Evolutionary conservation across 2,113 vertebrate genomes (phyloP).

Genomic region (Phyllostomus hastatus): DNA sequence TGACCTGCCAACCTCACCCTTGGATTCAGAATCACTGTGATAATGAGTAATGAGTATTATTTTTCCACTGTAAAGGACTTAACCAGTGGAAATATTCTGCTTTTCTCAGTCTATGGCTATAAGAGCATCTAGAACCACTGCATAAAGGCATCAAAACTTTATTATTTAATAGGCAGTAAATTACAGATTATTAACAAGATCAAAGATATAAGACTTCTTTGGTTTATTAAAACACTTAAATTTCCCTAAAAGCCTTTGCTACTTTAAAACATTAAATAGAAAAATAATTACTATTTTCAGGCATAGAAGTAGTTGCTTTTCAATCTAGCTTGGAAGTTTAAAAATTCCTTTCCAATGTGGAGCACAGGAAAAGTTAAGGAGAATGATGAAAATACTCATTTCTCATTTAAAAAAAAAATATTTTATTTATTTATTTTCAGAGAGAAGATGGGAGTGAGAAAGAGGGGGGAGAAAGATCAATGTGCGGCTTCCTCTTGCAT

Average conservation of each 20-base stretch:
- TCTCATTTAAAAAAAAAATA: neutral
- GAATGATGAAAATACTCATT: neutral
- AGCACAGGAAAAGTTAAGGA: neutral
- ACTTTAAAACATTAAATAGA: neutral
- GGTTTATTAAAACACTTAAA: neutral
- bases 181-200: neutral
- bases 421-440: too few species aligned
- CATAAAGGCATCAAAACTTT: neutral
- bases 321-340: neutral
- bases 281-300: neutral
- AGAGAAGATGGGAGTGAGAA: too few species aligned
- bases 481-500: too few species aligned
- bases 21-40: neutral
- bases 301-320: neutral
- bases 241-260: neutral
- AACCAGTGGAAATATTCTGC: neutral
- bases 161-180: neutral
- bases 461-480: too few species aligned
- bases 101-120: neutral
- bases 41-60: neutral
- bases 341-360: slow-evolving; percentile 6
- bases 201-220: neutral
- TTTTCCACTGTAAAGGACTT: neutral
- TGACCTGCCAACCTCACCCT: too few species aligned
- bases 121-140: neutral